phyloP scores from a whole-genome alignment of 2,113 vertebrate species.

The Psittacus erithacus region DNA sequence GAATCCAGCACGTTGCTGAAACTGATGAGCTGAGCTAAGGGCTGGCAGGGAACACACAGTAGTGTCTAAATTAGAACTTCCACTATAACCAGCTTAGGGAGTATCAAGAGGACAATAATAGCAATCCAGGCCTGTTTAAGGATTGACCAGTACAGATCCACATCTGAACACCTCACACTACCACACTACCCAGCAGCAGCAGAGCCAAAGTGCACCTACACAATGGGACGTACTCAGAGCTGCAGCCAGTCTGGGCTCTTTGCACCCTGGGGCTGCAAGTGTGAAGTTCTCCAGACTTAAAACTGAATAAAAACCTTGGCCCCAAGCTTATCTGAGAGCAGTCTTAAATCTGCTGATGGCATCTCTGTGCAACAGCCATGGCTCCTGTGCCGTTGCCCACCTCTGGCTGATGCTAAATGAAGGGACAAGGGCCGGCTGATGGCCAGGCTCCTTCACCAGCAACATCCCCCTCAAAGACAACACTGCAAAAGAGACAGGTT shows the following conservation, averaged over 20 bases:
- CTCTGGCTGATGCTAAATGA: rapidly evolving
- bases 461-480: neutral
- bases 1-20: neutral
- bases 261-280: neutral
- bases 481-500: neutral
- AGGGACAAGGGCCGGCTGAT: neutral
- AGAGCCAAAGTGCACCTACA: neutral
- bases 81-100: neutral
- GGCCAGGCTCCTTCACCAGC: neutral
- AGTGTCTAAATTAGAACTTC: neutral
- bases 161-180: neutral
- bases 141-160: neutral
- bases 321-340: neutral
- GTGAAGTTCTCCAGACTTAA: neutral
- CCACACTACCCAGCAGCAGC: neutral
- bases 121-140: neutral
- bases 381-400: neutral
- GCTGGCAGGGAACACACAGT: rapidly evolving
- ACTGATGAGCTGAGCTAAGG: neutral
- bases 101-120: conserved; percentile 13
- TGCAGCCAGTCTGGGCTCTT: neutral
- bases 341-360: neutral
- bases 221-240: neutral
- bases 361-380: neutral
- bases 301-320: neutral